Percentiles rank a stretch among this genome's conserved stretches.
These are phyloP conservation scores for Rutpela maculata DNA, from an alignment of 2,888 invertebrate genomes.

Conservation along the genomic window DNA sequence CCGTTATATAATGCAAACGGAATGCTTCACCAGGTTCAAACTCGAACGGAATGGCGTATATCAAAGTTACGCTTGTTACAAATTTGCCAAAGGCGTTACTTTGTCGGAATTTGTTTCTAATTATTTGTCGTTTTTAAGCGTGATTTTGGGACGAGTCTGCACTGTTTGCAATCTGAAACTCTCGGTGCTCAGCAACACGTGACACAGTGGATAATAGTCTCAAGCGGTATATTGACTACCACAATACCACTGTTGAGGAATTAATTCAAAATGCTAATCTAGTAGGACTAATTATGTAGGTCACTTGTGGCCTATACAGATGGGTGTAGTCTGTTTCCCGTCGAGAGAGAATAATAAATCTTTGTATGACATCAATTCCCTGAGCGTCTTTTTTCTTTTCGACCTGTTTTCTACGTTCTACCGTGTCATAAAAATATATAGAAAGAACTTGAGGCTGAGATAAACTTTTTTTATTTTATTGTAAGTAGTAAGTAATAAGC, in stretches of 20 bases:
- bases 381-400: too few species aligned
- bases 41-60: not conserved
- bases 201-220: not conserved
- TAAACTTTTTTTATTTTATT: too few species aligned
- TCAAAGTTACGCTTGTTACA: not conserved
- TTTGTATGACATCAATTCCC: too few species aligned
- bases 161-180: not conserved
- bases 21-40: constrained; percentile 1
- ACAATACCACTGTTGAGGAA: not conserved
- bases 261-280: too few species aligned
- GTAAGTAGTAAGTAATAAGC: too few species aligned
- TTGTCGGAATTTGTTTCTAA: not conserved
- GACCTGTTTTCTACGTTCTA: too few species aligned
- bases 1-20: not conserved
- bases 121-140: not conserved
- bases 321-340: too few species aligned
- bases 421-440: too few species aligned
- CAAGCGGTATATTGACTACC: not conserved
- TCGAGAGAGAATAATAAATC: too few species aligned
- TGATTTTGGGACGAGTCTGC: not conserved
- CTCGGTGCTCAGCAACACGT: not conserved
- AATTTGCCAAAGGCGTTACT: not conserved
- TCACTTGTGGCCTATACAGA: too few species aligned
- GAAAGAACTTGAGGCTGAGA: too few species aligned
- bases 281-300: too few species aligned